Evolutionary conservation across 2,797 vertebrate genomes (phyloP).

Genomic region (Chaenodraco wilsoni): DNA sequence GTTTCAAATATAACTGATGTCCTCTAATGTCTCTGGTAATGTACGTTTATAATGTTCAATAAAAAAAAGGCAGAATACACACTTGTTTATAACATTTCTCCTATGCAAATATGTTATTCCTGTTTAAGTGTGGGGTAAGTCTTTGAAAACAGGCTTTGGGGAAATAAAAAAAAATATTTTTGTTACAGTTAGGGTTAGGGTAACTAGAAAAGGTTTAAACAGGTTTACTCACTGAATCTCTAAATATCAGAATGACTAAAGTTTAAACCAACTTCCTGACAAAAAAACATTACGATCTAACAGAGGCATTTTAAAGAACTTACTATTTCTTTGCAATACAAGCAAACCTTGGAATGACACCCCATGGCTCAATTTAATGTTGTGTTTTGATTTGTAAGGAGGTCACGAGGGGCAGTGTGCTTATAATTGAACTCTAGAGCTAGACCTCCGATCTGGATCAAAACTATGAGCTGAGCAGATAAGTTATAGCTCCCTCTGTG

Average conservation of each 20-base stretch:
- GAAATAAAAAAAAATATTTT: neutral
- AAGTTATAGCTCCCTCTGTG: constrained; percentile 26
- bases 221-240: neutral
- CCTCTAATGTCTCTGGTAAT: neutral
- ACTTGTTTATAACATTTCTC: neutral
- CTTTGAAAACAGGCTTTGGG: neutral
- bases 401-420: neutral
- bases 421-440: constrained; percentile 50
- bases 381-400: constrained; percentile 17
- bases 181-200: neutral
- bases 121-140: neutral
- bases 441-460: constrained; percentile 4
- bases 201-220: no score
- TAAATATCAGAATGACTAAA: neutral
- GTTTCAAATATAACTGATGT: neutral
- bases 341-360: neutral
- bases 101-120: neutral
- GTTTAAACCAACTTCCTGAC: neutral
- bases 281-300: neutral
- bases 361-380: constrained; percentile 14
- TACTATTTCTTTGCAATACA: neutral
- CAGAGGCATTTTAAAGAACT: neutral
- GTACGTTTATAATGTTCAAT: neutral
- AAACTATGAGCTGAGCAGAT: constrained; percentile 31
- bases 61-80: neutral